phyloP scores from a whole-genome alignment of 2,888 invertebrate genomes.

The Nineta flava region DNA sequence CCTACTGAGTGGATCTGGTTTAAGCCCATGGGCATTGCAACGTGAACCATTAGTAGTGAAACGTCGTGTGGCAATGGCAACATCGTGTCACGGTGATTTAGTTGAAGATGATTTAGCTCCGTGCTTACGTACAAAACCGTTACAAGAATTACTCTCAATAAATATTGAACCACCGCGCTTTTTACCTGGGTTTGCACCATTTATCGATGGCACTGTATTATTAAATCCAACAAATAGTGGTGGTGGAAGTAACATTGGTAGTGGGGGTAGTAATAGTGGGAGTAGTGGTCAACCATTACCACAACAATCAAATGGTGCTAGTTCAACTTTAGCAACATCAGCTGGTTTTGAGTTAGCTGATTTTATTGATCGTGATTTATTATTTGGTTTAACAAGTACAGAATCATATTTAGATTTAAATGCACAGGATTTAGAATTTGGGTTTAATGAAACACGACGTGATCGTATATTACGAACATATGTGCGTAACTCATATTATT shows the following conservation, averaged over 20 bases:
- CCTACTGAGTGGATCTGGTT: conserved; percentile 75
- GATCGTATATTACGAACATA: conserved; percentile 80
- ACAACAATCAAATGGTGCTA: conserved; percentile 16
- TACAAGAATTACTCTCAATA: conserved; percentile 56
- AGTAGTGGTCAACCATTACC: conserved; percentile 8
- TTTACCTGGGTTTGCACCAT: conserved; percentile 84
- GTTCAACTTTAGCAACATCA: conserved; percentile 45
- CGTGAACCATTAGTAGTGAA: conserved; percentile 69
- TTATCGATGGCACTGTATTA: conserved; percentile 79
- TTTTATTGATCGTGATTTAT: conserved; percentile 64
- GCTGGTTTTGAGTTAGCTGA: conserved; percentile 69
- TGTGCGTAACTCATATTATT: conserved; percentile 87
- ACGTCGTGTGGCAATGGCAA: conserved; percentile 63
- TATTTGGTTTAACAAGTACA: conserved; percentile 70
- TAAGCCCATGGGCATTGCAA: conserved; percentile 85
- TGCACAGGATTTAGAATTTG: conserved; percentile 76
- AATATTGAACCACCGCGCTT: conserved; percentile 66
- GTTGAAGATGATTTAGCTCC: conserved; percentile 71
- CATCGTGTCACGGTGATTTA: conserved; percentile 68
- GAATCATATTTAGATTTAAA: conserved; percentile 71
- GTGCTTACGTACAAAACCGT: conserved; percentile 63
- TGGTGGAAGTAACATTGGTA: too few relatives aligned
- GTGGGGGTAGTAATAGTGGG: too few relatives aligned
- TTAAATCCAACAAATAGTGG: conserved; percentile 36
- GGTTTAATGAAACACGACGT: conserved; percentile 75